Conservation (phyloP, 2,113 vertebrate genomes). For the Brachionichthys hirsutus region DNA sequence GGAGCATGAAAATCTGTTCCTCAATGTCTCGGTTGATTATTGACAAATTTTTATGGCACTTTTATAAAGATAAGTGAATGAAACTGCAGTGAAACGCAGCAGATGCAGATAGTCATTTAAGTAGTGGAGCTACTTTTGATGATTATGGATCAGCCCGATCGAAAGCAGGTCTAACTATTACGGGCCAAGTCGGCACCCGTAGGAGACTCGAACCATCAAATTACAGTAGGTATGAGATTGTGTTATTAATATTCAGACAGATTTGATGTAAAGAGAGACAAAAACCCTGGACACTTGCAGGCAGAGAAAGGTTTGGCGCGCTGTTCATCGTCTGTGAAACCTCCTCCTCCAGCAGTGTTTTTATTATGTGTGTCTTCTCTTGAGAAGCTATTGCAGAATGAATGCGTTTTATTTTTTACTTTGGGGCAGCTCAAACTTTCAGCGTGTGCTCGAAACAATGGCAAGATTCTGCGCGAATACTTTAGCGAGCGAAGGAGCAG, state of each 20-base stretch:
- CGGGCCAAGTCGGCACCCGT: background rate
- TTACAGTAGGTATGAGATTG: conserved; percentile 7
- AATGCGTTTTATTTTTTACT: conserved; percentile 10
- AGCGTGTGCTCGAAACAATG: conserved; percentile 32
- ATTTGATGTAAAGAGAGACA: conserved; percentile 22
- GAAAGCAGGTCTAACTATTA: conserved; percentile 36
- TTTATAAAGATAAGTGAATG: no score
- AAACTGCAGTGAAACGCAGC: conserved; percentile 43
- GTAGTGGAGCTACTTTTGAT: conserved; percentile 44
- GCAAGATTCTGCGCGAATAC: conserved; percentile 53
- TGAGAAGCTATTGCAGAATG: conserved; percentile 22
- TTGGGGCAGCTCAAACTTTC: conserved; percentile 21
- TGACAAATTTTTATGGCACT: no score
- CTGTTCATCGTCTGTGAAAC: conserved; percentile 15
- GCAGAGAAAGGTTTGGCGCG: conserved; percentile 1
- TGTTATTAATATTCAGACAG: conserved; percentile 33
- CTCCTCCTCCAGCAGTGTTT: conserved; percentile 13
- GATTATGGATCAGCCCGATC: conserved; percentile 51
- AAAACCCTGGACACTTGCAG: conserved; percentile 7
- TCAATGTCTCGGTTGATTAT: no score
- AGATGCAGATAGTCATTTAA: conserved; percentile 51
- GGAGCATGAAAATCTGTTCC: no score
- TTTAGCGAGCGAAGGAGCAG: conserved; percentile 16
- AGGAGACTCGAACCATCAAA: conserved; percentile 34
- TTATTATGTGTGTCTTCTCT: conserved; percentile 21